phyloP scores from a whole-genome alignment of 2,797 vertebrate genomes.

The Coccyzus lansbergi region DNA sequence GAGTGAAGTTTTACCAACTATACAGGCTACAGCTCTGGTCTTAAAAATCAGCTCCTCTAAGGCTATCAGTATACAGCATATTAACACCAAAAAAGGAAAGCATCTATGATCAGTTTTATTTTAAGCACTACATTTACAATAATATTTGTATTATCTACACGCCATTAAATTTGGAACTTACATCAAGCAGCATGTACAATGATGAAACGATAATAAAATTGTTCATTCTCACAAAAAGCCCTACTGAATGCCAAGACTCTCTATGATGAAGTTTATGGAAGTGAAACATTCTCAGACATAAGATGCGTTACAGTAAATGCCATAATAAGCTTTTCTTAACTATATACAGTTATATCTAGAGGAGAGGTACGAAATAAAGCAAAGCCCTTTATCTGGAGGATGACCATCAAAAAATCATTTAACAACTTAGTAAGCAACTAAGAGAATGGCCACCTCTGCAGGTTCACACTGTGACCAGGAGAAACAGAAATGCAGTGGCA shows the following conservation, averaged over 20 bases:
- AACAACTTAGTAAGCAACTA: neutral
- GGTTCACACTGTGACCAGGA: rapidly evolving
- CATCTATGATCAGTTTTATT: neutral
- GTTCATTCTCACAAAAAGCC: neutral
- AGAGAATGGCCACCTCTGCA: neutral
- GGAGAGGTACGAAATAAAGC: neutral
- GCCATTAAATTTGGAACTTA: neutral
- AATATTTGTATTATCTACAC: neutral
- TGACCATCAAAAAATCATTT: neutral
- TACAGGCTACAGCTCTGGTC: neutral
- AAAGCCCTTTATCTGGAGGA: neutral
- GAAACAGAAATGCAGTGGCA: rapidly evolving
- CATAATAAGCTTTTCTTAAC: neutral
- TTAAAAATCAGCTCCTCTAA: neutral
- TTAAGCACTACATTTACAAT: neutral
- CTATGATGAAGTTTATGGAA: neutral
- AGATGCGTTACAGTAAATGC: neutral
- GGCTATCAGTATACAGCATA: neutral
- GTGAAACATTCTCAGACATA: neutral
- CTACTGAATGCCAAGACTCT: neutral
- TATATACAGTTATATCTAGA: rapidly evolving
- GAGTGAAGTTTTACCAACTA: neutral
- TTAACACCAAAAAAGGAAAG: neutral
- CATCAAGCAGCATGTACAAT: neutral
- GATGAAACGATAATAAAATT: neutral